A percentile compares a stretch with the other conserved stretches of the same genome.
Conservation (phyloP, 2,888 invertebrate genomes). For the Lithophane leautieri region DNA sequence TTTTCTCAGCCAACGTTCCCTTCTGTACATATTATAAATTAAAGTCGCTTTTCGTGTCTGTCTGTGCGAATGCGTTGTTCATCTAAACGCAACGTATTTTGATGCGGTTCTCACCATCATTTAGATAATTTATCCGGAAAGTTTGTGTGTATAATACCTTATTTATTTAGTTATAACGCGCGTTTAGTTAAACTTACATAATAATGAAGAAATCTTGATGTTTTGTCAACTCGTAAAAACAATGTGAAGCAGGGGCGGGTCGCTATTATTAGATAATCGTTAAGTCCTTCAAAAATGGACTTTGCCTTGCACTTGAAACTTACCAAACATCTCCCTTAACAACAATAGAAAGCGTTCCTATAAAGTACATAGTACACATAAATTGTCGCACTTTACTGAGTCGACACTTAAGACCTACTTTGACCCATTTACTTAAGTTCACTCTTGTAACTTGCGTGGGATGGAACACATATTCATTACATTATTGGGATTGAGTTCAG, state of each 20-base stretch:
- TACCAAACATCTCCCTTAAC: not conserved
- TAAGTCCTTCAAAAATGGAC: not conserved
- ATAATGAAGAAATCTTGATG: not conserved
- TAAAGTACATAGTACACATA: constrained; percentile 35
- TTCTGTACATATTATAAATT: not conserved
- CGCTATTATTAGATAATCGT: not conserved
- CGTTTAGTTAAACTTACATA: not conserved
- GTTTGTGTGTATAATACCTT: not conserved
- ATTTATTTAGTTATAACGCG: not conserved
- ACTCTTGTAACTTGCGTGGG: constrained; percentile 51
- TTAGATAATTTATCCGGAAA: not conserved
- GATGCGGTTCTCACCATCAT: not conserved
- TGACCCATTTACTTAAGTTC: constrained; percentile 59
- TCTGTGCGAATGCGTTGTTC: not conserved
- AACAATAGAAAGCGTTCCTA: constrained; percentile 16
- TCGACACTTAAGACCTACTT: constrained; percentile 47
- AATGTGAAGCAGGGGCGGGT: not conserved
- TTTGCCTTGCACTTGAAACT: not conserved
- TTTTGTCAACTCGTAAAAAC: not conserved
- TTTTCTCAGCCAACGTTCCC: not conserved
- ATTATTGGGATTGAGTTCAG: constrained; percentile 52
- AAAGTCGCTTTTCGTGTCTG: not conserved
- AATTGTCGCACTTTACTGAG: constrained; percentile 50
- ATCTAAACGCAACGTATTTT: not conserved
- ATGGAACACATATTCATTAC: constrained; percentile 55